Base-by-base conservation (phyloP, 1,140 invertebrate genomes). In the Caerostris darwini region DNA sequence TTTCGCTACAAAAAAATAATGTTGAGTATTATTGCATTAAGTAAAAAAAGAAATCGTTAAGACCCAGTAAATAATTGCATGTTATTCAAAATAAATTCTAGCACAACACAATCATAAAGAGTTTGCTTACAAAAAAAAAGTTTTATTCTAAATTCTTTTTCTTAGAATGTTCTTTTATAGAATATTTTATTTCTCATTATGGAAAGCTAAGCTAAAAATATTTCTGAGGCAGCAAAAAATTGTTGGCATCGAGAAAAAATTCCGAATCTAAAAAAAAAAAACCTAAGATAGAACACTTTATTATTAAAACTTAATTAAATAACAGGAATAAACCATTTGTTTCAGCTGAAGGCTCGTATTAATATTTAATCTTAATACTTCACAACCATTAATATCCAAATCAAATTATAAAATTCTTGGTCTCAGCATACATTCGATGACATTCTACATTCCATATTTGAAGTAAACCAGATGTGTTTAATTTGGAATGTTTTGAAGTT, bases 401-500 rank as follows among this genome's bases (percentile, higher is more conserved):
- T 14, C 3, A 53, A 77, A 77, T 77, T 50, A 77, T 77, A 50
- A 77, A 77, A 77, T 77, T 77, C 71, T 50, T 77, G 14, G 61
- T 14, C 61, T 10, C 2, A 2, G 12, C 12, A 64, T 53, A 6
- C n/a, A n/a, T 67, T 67, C n/a, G 7, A 14, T 77, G 10, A 77
- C 34, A 77, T 77, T 71, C 4, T 50, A 77, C 7, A 5, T 3
- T 12, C 3, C 10, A 14, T 12, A 4, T 53, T 12, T 77, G 71
- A 53, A 5, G 10, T 10, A 14, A 8, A 77, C 10, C 50, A 14
- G 8, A 53, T 14, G 34, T 6, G 4, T 53, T 77, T 77, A 77
- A 77, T 5, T 3, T 14, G 53, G 1, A 77, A 12, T 3, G 12
- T 77, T 53, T 12, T 10, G 10, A 5, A 12, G 8, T 64, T 64